Evolutionary conservation across 64 coral and sea anemone species (phyloP), one percentile per base, ranked within the genome.

Genomic region (Catalaphyllia jardinei): DNA sequence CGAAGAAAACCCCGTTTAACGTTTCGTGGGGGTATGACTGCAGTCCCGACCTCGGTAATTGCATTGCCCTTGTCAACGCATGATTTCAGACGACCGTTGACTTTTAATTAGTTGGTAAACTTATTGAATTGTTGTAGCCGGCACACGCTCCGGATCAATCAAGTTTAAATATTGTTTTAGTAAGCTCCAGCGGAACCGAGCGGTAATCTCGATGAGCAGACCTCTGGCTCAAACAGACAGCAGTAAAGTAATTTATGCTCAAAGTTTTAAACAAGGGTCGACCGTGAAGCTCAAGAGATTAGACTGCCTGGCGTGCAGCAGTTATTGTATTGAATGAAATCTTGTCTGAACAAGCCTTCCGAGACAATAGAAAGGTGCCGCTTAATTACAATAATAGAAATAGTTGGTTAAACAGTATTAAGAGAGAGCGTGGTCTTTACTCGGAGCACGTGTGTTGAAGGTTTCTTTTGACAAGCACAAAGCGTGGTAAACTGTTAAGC

Each of bases 391-490:
- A 71, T 67, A 71, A 85, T 85, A 71, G 81, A 38, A 71, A 69
- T 71, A 69, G 64, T 71, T 85, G 63, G 81, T 28, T 71, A 85
- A 85, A 85, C 81, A 85, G 29, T 85, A 71, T 85, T 71, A 85
- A 85, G 62, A 18, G 24, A 85, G 81, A 85, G 81, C 81, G 81
- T 85, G 81, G 81, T 71, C 81, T 85, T n/a, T 50, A 24, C 62
- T 9, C 67, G 42, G 31, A 85, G 63, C 81, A 85, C 81, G 81
- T 85, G 81, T 71, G 81, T 71, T 85, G 81, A 71, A 64, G 22
- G 33, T 49, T 77, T 77, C 74, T 77, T 77, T 42, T 24, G 74
- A 77, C 63, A 71, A 85, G 67, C 25, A 85, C 63, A 85, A 85
- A 85, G 81, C 62, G 62, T 85, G 62, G 31, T 85, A 25, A 52